Percentiles rank a stretch among this genome's conserved stretches.
phyloP scores from a whole-genome alignment of 2,113 vertebrate genomes.

The Pelusios castaneus region DNA sequence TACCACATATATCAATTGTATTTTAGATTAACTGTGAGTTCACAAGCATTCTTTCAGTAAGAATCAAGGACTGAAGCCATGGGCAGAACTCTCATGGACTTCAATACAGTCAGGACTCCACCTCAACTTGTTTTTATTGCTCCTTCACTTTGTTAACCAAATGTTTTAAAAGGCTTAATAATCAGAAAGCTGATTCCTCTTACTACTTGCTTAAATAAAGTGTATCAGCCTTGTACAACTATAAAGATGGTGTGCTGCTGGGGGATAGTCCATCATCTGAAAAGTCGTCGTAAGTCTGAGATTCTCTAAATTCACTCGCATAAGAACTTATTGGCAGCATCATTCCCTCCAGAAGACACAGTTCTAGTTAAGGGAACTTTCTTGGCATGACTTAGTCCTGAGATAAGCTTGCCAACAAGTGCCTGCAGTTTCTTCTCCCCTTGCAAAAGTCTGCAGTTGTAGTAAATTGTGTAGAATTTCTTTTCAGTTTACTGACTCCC shows the following conservation, averaged over 20 bases:
- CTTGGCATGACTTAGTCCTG: neutral
- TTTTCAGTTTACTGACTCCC: neutral
- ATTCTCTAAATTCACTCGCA: slow-evolving; percentile 20
- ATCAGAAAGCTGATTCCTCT: neutral
- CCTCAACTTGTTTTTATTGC: neutral
- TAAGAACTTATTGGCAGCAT: slow-evolving; percentile 6
- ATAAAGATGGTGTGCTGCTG: neutral
- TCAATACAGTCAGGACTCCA: neutral
- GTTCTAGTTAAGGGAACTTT: slow-evolving; percentile 1
- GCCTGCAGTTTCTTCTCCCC: neutral
- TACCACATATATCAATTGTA: neutral
- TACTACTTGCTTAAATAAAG: neutral
- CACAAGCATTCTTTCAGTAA: neutral
- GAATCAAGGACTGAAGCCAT: neutral
- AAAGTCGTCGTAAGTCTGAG: neutral
- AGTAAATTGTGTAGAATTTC: neutral
- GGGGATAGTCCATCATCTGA: neutral
- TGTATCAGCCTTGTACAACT: neutral
- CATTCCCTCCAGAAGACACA: neutral
- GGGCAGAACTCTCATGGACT: neutral
- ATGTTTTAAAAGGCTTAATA: neutral
- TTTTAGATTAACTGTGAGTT: neutral
- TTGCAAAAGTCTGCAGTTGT: neutral
- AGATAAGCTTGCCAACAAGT: slow-evolving; percentile 20
- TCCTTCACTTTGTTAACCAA: neutral